These are phyloP conservation scores for Halocynthia roretzi DNA, from an alignment of 23 tunicate genomes.

Conservation along the genomic window DNA sequence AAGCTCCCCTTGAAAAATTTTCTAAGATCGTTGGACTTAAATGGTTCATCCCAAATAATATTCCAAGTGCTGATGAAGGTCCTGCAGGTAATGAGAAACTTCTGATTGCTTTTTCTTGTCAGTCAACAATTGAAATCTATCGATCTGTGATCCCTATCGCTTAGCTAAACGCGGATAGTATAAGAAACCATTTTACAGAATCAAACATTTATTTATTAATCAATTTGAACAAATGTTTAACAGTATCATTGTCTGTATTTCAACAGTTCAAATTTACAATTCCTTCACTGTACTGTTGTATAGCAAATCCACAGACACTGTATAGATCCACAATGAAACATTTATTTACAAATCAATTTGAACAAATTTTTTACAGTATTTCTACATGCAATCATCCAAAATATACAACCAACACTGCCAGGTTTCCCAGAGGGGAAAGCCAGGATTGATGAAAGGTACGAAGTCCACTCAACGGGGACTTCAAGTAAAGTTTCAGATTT, in stretches of 20 bases:
- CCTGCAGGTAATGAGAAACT: no score
- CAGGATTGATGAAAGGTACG: conserved; percentile 16
- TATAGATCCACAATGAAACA: no score
- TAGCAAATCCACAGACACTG: not conserved
- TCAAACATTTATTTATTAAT: no score
- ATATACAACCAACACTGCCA: conserved; percentile 51
- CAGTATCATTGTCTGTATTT: not conserved
- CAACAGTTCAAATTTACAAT: no score
- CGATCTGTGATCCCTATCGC: no score
- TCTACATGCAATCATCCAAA: conserved; percentile 46
- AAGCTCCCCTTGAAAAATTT: not conserved
- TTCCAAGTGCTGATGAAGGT: no score
- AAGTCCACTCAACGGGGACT: conserved; percentile 14
- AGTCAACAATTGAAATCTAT: not conserved
- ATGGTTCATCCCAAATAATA: no score
- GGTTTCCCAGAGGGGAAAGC: conserved; percentile 34
- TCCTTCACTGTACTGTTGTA: not conserved
- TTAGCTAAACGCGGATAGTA: no score
- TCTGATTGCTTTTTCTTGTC: not conserved
- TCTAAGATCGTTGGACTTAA: no score
- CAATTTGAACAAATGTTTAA: no score
- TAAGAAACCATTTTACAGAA: no score
- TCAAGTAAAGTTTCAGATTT: conserved; percentile 42
- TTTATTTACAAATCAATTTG: no score
- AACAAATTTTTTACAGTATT: not conserved